Conservation (phyloP, 2,113 vertebrate genomes). For the Anoura caudifer region DNA sequence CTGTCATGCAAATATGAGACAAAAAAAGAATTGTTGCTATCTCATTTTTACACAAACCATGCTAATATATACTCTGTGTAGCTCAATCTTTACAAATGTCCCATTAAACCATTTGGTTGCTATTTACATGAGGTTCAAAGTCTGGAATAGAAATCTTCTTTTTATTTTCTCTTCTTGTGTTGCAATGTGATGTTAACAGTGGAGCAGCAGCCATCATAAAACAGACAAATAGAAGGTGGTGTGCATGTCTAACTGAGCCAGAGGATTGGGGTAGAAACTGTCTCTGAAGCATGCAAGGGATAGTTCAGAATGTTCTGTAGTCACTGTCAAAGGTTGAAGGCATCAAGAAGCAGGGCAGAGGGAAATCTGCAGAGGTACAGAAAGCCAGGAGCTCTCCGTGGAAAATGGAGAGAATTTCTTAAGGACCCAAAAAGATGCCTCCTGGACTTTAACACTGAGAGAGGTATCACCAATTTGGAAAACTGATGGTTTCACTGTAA, state of each 20-base stretch:
- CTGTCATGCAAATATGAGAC: background rate
- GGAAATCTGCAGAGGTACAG: background rate
- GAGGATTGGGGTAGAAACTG: background rate
- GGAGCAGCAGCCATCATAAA: background rate
- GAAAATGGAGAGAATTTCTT: background rate
- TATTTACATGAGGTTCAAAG: background rate
- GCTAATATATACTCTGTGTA: background rate
- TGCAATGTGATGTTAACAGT: background rate
- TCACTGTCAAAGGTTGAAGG: background rate
- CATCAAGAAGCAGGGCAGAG: background rate
- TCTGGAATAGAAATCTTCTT: background rate
- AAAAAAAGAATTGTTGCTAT: background rate
- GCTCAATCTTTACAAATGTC: background rate
- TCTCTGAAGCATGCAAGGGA: background rate
- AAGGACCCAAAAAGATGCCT: background rate
- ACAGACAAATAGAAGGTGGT: background rate
- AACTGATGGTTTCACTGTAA: background rate
- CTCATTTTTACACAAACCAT: background rate
- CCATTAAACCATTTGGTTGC: background rate
- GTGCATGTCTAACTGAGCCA: background rate
- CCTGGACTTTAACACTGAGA: background rate
- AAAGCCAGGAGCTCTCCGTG: background rate
- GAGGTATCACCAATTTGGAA: background rate
- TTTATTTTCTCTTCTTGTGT: background rate
- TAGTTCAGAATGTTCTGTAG: background rate